Evolutionary conservation across 64 coral and sea anemone species (phyloP).

Genomic region (Actinia tenebrosa): DNA sequence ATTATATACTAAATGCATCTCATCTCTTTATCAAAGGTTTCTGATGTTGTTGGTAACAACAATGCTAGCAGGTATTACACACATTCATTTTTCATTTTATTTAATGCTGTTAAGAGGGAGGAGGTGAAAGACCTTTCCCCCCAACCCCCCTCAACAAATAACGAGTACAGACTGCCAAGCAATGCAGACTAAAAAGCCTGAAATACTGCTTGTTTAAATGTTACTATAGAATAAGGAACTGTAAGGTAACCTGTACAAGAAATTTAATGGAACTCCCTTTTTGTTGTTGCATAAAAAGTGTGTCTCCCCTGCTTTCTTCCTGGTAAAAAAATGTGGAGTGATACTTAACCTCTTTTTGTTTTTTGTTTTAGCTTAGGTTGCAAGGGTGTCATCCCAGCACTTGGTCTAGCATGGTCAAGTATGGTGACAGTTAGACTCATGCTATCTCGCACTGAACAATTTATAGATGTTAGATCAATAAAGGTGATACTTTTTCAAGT

Average conservation of each 20-base stretch:
- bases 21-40: constrained; percentile 39
- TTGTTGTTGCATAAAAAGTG: neutral
- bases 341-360: no score
- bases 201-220: no score
- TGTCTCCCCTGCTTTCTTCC: no score
- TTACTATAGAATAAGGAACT: no score
- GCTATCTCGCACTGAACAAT: constrained; percentile 62
- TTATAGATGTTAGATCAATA: constrained; percentile 7
- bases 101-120: no score
- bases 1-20: neutral
- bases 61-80: neutral
- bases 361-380: constrained; percentile 5
- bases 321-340: no score
- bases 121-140: no score
- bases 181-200: no score
- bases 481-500: neutral
- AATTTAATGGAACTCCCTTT: no score
- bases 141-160: no score
- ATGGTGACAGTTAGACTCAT: constrained; percentile 68
- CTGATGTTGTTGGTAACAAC: constrained; percentile 24
- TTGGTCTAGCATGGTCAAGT: constrained; percentile 86
- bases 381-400: constrained; percentile 57
- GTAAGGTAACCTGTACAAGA: no score
- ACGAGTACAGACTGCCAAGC: no score
- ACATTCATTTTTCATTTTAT: neutral